phyloP scores from a whole-genome alignment of 2,888 invertebrate genomes.

The Yponomeuta cagnagella region DNA sequence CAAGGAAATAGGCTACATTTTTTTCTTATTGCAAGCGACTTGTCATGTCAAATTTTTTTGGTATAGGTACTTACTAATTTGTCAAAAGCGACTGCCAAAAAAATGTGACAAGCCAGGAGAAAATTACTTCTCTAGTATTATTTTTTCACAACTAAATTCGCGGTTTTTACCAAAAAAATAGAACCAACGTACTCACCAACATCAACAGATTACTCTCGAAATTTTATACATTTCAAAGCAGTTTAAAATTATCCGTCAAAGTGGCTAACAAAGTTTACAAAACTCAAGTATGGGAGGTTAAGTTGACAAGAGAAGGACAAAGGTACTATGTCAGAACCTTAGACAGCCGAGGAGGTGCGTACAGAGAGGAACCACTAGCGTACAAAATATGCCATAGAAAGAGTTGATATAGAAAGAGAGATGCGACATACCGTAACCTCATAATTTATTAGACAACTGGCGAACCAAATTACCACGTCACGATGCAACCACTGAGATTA shows the following conservation, averaged over 20 bases:
- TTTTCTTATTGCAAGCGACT: too few species aligned
- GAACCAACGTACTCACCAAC: background rate
- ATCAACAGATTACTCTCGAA: background rate
- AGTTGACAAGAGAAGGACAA: conserved; percentile 50
- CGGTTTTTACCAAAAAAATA: background rate
- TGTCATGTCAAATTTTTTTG: too few species aligned
- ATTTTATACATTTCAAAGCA: too few species aligned
- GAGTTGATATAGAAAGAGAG: background rate
- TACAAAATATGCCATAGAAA: background rate
- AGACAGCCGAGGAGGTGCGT: conserved; percentile 55
- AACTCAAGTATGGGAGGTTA: conserved; percentile 61
- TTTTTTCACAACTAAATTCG: background rate
- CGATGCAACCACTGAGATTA: conserved; percentile 13
- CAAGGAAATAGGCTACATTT: too few species aligned
- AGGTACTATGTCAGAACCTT: conserved; percentile 53
- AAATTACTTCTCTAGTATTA: background rate
- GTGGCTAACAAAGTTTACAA: conserved; percentile 43
- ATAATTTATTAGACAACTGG: conserved; percentile 2
- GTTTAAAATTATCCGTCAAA: conserved; percentile 30
- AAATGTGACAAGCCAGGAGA: background rate
- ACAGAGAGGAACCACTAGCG: background rate
- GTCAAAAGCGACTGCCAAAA: background rate
- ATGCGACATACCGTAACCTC: too few species aligned
- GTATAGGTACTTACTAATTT: too few species aligned
- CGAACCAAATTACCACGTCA: background rate